These are phyloP conservation scores for Eulemur rufifrons DNA, from an alignment of 2,113 vertebrate genomes.

Conservation along the genomic window DNA sequence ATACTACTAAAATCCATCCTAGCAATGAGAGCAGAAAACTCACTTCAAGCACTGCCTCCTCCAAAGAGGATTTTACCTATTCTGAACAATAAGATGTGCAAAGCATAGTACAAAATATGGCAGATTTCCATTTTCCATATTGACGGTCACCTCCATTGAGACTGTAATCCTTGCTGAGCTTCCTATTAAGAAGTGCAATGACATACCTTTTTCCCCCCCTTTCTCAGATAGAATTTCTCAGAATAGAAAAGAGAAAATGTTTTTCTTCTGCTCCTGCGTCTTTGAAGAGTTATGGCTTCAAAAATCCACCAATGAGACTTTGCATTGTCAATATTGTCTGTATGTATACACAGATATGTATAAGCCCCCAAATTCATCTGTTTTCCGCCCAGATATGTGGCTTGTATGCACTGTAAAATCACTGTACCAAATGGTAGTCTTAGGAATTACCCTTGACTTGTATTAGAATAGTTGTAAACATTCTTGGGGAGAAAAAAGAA, in stretches of 20 bases:
- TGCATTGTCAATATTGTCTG: neutral
- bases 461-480: neutral
- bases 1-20: neutral
- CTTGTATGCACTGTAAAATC: neutral
- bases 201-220: neutral
- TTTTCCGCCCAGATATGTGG: neutral
- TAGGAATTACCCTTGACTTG: neutral
- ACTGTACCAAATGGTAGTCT: neutral
- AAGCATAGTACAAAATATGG: neutral
- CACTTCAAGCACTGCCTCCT: neutral
- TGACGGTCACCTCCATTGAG: neutral
- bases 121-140: neutral
- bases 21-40: neutral
- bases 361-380: neutral
- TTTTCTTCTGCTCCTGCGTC: neutral
- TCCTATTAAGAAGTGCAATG: neutral
- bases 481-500: neutral
- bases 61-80: neutral
- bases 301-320: neutral
- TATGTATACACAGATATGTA: neutral
- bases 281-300: neutral
- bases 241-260: neutral
- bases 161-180: neutral
- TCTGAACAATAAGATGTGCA: neutral
- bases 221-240: neutral